Conservation (phyloP, 2,888 invertebrate species). For the Odontothrips loti region DNA sequence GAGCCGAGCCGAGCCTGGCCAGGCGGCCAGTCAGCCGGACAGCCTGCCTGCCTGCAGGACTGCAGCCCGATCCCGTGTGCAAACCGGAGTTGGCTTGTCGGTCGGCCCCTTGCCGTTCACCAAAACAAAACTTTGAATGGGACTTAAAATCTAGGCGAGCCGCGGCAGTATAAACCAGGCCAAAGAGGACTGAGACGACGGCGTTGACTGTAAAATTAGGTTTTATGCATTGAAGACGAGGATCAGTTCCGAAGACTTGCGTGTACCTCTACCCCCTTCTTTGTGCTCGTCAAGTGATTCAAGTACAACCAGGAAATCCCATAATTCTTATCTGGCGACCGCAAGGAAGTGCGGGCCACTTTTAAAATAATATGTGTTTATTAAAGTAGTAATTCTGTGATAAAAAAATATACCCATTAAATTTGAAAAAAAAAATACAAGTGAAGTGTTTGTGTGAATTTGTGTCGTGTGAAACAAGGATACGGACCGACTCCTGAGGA, state of each 20-base stretch:
- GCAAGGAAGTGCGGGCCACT: background rate
- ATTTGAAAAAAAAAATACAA: background rate
- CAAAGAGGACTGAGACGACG: background rate
- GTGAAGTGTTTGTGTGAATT: background rate
- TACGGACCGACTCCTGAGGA: background rate
- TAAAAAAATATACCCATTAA: background rate
- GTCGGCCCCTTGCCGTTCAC: background rate
- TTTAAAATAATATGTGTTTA: background rate
- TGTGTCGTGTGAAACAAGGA: background rate
- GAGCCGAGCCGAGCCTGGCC: background rate
- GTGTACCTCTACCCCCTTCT: background rate
- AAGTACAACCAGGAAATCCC: background rate
- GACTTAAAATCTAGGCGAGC: background rate
- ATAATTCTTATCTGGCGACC: background rate
- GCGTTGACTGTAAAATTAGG: background rate
- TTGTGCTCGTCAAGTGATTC: conserved; percentile 1
- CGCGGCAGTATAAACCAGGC: background rate
- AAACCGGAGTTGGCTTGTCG: background rate
- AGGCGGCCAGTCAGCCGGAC: background rate
- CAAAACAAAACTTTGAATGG: background rate
- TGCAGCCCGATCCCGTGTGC: background rate
- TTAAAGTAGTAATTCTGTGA: background rate
- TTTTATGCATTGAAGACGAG: background rate
- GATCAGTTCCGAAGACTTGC: background rate
- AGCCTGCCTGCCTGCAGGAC: conserved; percentile 7